A percentile compares a stretch with the other conserved stretches of the same genome.
Conservation (phyloP, 2,113 vertebrate species). For the Hemicordylus capensis region DNA sequence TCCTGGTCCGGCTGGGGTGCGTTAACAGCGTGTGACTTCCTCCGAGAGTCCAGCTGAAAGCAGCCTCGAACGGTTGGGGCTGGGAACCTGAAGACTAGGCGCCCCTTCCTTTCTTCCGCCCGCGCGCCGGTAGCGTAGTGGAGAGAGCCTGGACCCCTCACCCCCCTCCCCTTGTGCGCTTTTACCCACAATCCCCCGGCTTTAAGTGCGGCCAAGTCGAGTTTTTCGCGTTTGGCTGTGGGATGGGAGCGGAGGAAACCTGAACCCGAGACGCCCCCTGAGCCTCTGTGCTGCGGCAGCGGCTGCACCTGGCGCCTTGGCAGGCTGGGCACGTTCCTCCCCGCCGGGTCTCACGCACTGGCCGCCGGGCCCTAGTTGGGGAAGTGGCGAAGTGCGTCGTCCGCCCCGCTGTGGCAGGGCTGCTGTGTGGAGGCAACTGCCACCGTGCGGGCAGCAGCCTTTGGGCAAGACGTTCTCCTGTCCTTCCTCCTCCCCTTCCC, state of each 20-base stretch:
- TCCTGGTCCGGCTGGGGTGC: not conserved
- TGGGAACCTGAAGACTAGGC: not conserved
- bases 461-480: not conserved
- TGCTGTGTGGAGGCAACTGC: not conserved
- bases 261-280: not conserved
- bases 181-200: slow-evolving; percentile 5
- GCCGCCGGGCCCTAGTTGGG: not conserved
- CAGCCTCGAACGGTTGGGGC: too few species aligned
- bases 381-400: too few species aligned
- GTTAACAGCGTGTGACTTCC: not conserved
- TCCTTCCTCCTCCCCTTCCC: not conserved
- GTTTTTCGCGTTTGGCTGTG: not conserved
- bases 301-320: slow-evolving; percentile 17
- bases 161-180: not conserved
- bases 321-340: not conserved
- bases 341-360: not conserved
- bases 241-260: not conserved
- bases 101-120: not conserved
- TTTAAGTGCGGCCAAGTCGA: not conserved
- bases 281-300: too few species aligned
- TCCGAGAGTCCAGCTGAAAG: not conserved
- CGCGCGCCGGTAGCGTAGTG: too few species aligned
- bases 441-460: not conserved
- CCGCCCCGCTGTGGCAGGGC: not conserved
- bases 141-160: not conserved